Base-by-base conservation (phyloP, 2,113 vertebrate genomes). In the Leptobrachium ailaonicum region DNA sequence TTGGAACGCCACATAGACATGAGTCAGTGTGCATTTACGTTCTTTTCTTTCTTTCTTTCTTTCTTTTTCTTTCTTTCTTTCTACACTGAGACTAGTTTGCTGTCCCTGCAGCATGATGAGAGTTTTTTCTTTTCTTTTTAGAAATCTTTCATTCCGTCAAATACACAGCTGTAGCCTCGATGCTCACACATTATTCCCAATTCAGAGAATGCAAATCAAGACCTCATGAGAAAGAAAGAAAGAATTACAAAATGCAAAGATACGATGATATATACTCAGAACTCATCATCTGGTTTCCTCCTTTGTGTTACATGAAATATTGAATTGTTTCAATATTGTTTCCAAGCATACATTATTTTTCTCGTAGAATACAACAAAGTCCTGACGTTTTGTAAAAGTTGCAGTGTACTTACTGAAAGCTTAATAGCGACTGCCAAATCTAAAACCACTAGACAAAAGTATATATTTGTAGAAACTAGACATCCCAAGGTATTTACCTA, bases 121-220 rank as follows among this genome's bases (percentile, higher is more conserved):
- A 32, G 20, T 32, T 32, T 32, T 32, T 32, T 32, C 0, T 32
- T 32, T 32, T 64, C 40, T 64, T 32, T 64, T 32, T 6, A 40
- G 40, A 64, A 64, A 40, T 20, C 2, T 64, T 64, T 32, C 56
- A 5, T 64, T 64, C 13, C 20, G 62, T 64, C 5, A 20, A 4
- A 32, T 32, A 20, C 62, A 64, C 62, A 64, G 62, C 62, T 64
- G 8, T 44, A 41, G 82, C 70, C 42, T 73, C 11, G 50, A 11
- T 54, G 50, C 50, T 11, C 0, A 0, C 75, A 8, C 47, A 8
- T 63, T 72, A 4, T 40, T 14, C 8, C 64, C 20, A 47, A 75
- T 72, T 60, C 75, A 80, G n/a, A 80, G 40, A 20, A 40, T 0
- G 79, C 73, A 84, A 88, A 71, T 66, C 62, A 79, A 40, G 83